These are phyloP conservation scores for Phrixothrix hirtus DNA, from an alignment of 2,888 invertebrate species.

Conservation along the genomic window DNA sequence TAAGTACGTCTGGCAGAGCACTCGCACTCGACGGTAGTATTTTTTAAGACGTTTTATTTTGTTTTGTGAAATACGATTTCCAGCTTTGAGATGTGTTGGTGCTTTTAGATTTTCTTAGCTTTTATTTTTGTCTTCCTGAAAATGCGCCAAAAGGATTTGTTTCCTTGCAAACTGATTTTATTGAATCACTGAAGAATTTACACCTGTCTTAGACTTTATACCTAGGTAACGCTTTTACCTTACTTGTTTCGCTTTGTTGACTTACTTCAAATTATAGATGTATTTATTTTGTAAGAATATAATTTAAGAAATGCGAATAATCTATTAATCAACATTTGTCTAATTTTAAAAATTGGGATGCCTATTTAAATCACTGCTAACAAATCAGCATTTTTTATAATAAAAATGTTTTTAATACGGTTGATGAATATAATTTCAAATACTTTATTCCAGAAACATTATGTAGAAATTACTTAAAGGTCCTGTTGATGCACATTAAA, in stretches of 20 bases:
- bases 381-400: too few relatives aligned
- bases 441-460: too few relatives aligned
- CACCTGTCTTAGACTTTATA: conserved; percentile 24
- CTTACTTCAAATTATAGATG: conserved; percentile 4
- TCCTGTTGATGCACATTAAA: too few relatives aligned
- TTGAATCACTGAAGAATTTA: conserved; percentile 16
- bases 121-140: conserved; percentile 21
- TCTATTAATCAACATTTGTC: background rate
- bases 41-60: conserved; percentile 26
- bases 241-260: conserved; percentile 18
- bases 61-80: conserved; percentile 28
- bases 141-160: conserved; percentile 27
- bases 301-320: background rate
- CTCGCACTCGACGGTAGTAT: conserved; percentile 15
- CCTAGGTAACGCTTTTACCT: conserved; percentile 21
- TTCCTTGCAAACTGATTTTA: conserved; percentile 23
- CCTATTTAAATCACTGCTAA: background rate
- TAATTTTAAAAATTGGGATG: too few relatives aligned
- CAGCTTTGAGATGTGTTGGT: conserved; percentile 17
- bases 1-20: conserved; percentile 15
- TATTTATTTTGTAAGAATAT: too few relatives aligned
- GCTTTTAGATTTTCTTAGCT: conserved; percentile 20
- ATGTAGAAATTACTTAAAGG: too few relatives aligned
- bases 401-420: background rate
- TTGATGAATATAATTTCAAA: background rate